Evolutionary conservation across 2,113 vertebrate genomes (phyloP).

Genomic region (Sceloporus undulatus): DNA sequence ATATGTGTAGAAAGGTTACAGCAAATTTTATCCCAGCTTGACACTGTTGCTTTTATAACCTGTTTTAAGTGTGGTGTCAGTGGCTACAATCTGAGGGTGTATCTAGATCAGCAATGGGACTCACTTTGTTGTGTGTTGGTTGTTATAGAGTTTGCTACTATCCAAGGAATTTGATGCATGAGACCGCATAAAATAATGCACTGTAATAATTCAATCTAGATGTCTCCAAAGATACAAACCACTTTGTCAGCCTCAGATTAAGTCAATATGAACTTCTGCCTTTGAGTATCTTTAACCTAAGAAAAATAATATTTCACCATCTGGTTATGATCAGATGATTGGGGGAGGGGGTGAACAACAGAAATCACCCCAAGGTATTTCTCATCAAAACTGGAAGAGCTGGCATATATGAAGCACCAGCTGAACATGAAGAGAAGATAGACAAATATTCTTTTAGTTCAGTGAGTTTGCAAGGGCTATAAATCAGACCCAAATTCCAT

Average conservation of each 20-base stretch:
- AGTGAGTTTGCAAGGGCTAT: neutral
- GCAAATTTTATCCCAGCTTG: conserved; percentile 51
- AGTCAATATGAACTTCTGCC: conserved; percentile 65
- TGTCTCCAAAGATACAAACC: conserved; percentile 68
- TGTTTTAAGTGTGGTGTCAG: conserved; percentile 23
- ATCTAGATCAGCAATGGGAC: conserved; percentile 47
- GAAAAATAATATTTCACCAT: conserved; percentile 66
- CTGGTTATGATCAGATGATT: conserved; percentile 63
- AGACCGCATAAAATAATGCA: conserved; percentile 72
- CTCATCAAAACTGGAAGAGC: conserved; percentile 47
- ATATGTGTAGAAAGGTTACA: conserved; percentile 59
- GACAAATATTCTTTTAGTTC: conserved; percentile 47
- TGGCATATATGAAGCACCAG: conserved; percentile 48
- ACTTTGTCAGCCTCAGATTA: conserved; percentile 73
- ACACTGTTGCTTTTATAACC: conserved; percentile 14
- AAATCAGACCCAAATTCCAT: conserved; percentile 51
- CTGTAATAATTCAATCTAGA: conserved; percentile 71
- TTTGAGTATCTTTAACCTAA: conserved; percentile 56
- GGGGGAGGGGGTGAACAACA: conserved; percentile 40
- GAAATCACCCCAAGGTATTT: conserved; percentile 54
- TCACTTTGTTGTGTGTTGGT: neutral
- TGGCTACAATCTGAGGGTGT: conserved; percentile 20
- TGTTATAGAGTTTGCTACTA: conserved; percentile 69
- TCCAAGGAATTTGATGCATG: conserved; percentile 67
- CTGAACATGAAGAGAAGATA: conserved; percentile 40